A percentile compares a stretch with the other conserved stretches of the same genome.
phyloP scores from a whole-genome alignment of 2,888 invertebrate species.

The Zelleria hepariella region DNA sequence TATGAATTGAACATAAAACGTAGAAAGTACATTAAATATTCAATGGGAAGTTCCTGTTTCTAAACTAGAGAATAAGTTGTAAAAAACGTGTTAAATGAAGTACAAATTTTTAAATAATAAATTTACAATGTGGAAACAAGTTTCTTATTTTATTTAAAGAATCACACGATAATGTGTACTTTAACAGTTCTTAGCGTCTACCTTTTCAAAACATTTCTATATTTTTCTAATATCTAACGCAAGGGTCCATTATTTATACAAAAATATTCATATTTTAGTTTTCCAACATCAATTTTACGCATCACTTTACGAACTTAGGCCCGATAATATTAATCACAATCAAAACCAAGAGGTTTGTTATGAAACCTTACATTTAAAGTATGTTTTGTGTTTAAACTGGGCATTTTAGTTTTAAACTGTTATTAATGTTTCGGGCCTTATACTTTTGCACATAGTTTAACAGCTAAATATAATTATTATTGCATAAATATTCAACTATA shows the following conservation, averaged over 20 bases:
- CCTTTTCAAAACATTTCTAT: not conserved
- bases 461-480: slow-evolving; percentile 13
- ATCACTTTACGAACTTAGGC: not conserved
- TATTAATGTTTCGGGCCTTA: too few relatives aligned
- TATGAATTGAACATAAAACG: not conserved
- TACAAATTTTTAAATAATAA: not conserved
- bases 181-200: not conserved
- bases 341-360: too few relatives aligned
- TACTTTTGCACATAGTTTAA: slow-evolving; percentile 13
- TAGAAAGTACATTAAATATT: not conserved
- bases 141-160: not conserved
- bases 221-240: not conserved
- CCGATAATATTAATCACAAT: slow-evolving; percentile 12
- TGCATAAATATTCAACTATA: slow-evolving; percentile 9
- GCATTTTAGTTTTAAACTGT: too few relatives aligned
- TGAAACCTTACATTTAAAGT: too few relatives aligned
- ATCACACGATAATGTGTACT: not conserved
- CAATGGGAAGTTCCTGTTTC: not conserved
- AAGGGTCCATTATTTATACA: not conserved
- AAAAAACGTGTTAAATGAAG: not conserved
- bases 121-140: not conserved
- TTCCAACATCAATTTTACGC: not conserved
- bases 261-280: slow-evolving; percentile 13
- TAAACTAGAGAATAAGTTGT: not conserved
- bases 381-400: too few relatives aligned